phyloP scores from a whole-genome alignment of 2,888 invertebrate species.

The Stenurella melanura region DNA sequence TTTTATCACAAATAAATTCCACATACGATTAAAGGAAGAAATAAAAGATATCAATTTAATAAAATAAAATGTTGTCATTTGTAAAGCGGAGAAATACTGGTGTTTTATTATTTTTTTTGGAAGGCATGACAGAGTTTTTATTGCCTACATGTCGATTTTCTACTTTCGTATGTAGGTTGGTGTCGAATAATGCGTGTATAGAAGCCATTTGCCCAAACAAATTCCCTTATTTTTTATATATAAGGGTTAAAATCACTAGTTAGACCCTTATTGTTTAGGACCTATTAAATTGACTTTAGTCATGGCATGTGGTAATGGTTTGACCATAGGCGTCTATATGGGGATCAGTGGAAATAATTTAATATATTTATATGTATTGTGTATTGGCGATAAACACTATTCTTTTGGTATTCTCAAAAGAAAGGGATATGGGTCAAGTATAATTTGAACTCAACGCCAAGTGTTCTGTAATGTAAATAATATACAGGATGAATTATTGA shows the following conservation, averaged over 20 bases:
- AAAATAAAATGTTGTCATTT: not conserved
- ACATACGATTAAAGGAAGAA: not conserved
- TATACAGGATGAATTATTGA: too few species aligned
- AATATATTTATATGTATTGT: too few species aligned
- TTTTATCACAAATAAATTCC: not conserved
- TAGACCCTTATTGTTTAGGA: conserved; percentile 33
- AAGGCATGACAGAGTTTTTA: not conserved
- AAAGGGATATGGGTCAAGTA: too few species aligned
- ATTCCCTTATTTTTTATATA: conserved; percentile 24
- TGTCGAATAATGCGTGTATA: conserved; percentile 22
- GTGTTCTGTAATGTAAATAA: too few species aligned
- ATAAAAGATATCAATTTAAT: not conserved
- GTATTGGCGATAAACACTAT: too few species aligned
- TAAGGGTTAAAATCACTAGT: conserved; percentile 32
- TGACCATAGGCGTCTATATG: not conserved
- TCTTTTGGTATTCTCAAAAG: too few species aligned
- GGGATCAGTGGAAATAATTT: not conserved
- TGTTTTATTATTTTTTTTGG: not conserved
- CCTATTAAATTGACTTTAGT: conserved; percentile 24
- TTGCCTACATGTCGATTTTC: conserved; percentile 4
- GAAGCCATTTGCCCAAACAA: conserved; percentile 30
- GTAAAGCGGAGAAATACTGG: not conserved
- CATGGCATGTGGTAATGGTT: conserved; percentile 20
- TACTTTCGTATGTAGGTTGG: not conserved
- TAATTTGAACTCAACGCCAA: too few species aligned